A percentile compares a stretch with the other conserved stretches of the same genome.
Evolutionary conservation across 2,113 vertebrate species (phyloP).

Genomic region (Nettapus auritus): DNA sequence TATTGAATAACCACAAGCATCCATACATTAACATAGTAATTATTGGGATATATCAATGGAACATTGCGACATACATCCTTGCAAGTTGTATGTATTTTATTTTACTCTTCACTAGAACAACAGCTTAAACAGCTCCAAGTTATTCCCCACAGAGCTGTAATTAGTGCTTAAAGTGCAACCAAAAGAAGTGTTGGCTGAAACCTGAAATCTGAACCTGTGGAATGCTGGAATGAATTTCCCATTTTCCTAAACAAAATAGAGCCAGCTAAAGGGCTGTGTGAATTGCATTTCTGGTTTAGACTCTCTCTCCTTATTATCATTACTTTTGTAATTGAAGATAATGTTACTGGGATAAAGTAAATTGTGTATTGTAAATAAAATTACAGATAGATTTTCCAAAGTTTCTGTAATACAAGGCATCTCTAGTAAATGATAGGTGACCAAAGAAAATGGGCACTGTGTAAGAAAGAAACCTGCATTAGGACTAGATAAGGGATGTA

Average conservation of each 20-base stretch:
- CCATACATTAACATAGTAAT: not conserved
- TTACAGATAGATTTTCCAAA: not conserved
- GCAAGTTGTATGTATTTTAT: not conserved
- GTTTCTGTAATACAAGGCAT: not conserved
- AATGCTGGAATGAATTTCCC: conserved; percentile 26
- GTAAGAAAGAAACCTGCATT: not conserved
- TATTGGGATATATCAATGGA: not conserved
- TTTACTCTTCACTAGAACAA: conserved; percentile 16
- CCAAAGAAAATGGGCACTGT: not conserved
- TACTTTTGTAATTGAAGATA: not conserved
- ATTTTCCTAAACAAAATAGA: conserved; percentile 32
- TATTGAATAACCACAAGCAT: not conserved
- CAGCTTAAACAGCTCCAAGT: conserved; percentile 49
- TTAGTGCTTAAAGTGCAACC: conserved; percentile 53
- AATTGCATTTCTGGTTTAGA: not conserved
- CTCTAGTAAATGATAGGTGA: not conserved
- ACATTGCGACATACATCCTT: not conserved
- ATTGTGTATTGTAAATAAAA: not conserved
- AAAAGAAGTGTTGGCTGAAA: conserved; percentile 28
- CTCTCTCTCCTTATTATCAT: not conserved
- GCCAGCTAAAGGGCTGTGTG: not conserved
- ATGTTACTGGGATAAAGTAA: not conserved
- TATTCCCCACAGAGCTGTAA: conserved; percentile 55
- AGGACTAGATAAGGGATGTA: not conserved
- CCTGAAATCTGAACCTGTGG: conserved; percentile 31